Conservation (phyloP, 2,888 invertebrate genomes). For the Hedya salicella region DNA sequence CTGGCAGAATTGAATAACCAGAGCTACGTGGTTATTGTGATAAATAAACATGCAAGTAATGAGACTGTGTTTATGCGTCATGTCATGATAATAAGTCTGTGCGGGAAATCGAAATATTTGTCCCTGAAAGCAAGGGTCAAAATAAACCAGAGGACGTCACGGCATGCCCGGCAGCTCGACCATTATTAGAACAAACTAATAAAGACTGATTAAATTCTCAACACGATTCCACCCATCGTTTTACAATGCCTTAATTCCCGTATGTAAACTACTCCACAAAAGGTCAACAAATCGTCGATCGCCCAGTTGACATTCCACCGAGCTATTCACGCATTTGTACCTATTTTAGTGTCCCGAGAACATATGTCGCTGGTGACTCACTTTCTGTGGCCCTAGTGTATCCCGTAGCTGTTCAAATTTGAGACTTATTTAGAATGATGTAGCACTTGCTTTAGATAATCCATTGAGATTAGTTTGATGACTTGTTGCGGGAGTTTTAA, state of each 20-base stretch:
- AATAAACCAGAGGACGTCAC: background rate
- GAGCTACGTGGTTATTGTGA: too few relatives aligned
- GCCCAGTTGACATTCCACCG: slow-evolving; percentile 65
- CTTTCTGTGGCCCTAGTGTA: slow-evolving; percentile 49
- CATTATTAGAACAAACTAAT: background rate
- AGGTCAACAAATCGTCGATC: slow-evolving; percentile 67
- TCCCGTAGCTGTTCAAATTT: background rate
- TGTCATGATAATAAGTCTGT: too few relatives aligned
- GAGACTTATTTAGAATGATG: background rate
- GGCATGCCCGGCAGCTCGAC: background rate
- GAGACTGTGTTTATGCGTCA: too few relatives aligned
- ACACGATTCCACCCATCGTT: slow-evolving; percentile 16
- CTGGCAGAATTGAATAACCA: too few relatives aligned
- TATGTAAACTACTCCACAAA: slow-evolving; percentile 62
- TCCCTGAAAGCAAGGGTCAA: too few relatives aligned
- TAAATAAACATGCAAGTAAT: too few relatives aligned
- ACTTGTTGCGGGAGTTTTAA: slow-evolving; percentile 1
- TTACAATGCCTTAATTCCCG: slow-evolving; percentile 46
- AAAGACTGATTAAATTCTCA: slow-evolving; percentile 27
- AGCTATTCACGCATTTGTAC: slow-evolving; percentile 53
- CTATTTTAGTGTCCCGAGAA: slow-evolving; percentile 53
- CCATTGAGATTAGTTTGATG: background rate
- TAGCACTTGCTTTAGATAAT: background rate
- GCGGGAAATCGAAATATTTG: too few relatives aligned
- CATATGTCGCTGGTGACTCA: slow-evolving; percentile 48